phyloP scores from a whole-genome alignment of 2,888 invertebrate genomes.

The Strigamia crassipes region DNA sequence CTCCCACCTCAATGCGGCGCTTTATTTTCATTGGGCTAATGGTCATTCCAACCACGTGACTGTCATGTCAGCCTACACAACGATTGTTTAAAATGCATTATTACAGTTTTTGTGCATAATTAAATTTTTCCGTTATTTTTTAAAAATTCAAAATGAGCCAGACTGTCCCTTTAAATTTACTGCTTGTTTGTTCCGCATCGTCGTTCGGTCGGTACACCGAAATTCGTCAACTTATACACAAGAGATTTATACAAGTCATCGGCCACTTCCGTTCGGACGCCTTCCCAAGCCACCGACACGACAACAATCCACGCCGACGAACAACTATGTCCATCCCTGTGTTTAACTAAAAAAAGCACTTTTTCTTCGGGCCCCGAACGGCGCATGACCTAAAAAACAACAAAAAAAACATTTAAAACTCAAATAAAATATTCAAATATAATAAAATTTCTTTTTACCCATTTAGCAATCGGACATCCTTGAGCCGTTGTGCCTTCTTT shows the following conservation, averaged over 20 bases:
- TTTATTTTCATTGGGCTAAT: too few species aligned
- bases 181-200: conserved; percentile 61
- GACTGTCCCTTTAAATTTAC: too few species aligned
- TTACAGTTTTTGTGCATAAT: too few species aligned
- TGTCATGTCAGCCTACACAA: too few species aligned
- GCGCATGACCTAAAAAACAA: not conserved
- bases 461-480: conserved; percentile 95
- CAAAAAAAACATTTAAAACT: too few species aligned
- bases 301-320: conserved; percentile 87
- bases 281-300: conserved; percentile 93
- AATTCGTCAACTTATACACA: conserved; percentile 76
- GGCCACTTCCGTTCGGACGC: conserved; percentile 79
- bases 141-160: too few species aligned
- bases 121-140: too few species aligned
- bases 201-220: conserved; percentile 61
- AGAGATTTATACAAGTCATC: conserved; percentile 84
- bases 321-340: conserved; percentile 80
- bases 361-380: not conserved
- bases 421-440: not conserved
- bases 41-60: too few species aligned
- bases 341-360: conserved; percentile 65
- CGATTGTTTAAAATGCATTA: conserved; percentile 15
- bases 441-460: conserved; percentile 66
- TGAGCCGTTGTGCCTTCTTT: conserved; percentile 94
- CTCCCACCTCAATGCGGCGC: too few species aligned